Percentiles rank a stretch among this genome's conserved stretches.
phyloP scores from a whole-genome alignment of 2,888 invertebrate genomes.

The Strigamia transsilvanica region DNA sequence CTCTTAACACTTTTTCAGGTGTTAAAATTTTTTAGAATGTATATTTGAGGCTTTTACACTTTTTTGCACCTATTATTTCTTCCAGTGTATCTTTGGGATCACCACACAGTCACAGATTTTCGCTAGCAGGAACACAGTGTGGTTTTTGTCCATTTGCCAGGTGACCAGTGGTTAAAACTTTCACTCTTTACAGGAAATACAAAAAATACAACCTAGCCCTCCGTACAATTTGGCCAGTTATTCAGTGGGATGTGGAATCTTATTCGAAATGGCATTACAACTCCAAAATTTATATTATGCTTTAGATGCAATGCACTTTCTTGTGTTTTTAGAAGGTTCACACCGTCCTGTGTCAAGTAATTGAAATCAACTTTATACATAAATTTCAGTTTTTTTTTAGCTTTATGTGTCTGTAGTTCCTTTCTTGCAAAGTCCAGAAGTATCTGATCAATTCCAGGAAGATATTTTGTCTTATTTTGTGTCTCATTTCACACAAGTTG shows the following conservation, averaged over 20 bases:
- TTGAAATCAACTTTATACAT: neutral
- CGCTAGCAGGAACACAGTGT: too few relatives aligned
- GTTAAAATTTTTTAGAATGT: too few relatives aligned
- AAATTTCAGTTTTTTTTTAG: neutral
- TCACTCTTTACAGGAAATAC: constrained; percentile 70
- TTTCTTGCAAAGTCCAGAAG: neutral
- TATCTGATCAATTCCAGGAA: neutral
- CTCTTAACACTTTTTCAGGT: too few relatives aligned
- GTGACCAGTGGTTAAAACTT: neutral
- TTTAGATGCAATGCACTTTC: neutral
- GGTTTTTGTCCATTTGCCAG: neutral
- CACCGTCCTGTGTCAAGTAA: neutral
- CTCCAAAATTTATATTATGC: constrained; percentile 66
- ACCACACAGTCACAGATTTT: too few relatives aligned
- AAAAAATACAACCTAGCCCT: constrained; percentile 77
- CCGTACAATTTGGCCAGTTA: constrained; percentile 93
- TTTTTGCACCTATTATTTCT: too few relatives aligned
- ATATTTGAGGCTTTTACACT: too few relatives aligned
- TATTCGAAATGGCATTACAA: constrained; percentile 92
- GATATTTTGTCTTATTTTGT: neutral
- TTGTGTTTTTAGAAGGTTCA: neutral
- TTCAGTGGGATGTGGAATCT: constrained; percentile 93
- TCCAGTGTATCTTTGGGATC: too few relatives aligned
- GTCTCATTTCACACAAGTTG: neutral
- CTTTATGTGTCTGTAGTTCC: neutral